Evolutionary conservation across 2,797 vertebrate species (phyloP), one percentile per base, ranked within the genome.

Genomic region (Notamacropus eugenii): DNA sequence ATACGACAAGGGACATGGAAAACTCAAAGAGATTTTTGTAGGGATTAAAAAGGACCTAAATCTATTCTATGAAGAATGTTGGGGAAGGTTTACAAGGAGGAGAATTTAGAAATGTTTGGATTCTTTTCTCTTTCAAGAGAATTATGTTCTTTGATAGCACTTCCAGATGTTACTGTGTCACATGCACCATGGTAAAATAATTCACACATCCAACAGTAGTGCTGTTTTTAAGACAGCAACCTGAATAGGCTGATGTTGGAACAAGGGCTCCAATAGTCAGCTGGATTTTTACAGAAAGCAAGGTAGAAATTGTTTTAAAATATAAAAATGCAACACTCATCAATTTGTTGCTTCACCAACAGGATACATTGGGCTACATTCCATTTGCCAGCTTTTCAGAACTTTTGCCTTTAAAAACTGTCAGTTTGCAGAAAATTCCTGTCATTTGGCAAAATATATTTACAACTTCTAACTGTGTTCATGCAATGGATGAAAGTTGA

Each of bases 171-270:
- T 95, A 94, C 90, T 93, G 31, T 92, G 16, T 46, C 52, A 93
- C 6, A n/a, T 24, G 12, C 58, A 1, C 4, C 92, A 59, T 93
- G 92, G 95, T n/a, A 67, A 94, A 96, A 93, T 90, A 96, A 96
- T 0, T 24, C 74, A 95, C 56, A 4, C 0, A 94, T 74, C 34
- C 93, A 31, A 4, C 55, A 95, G 4, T 34, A 2, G 55, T 96
- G 95, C 34, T 93, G 92, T 82, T 95, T 8, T 94, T 90, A 93
- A 95, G 92, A 91, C 92, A 96, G 54, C 93, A 46, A 31, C 95
- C 96, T n/a, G 10, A 31, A 58, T 46, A n/a, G 10, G 46, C 54
- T 82, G 94, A 74, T 95, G 95, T 90, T n/a, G 13, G 62, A 96
- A 1, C 95, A 93, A 95, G 94, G 28, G 13, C 40, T 87, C 93